Evolutionary conservation across 2,113 vertebrate species (phyloP), one percentile per base, ranked within the genome.

Genomic region (Mesoclemmys tuberculata): DNA sequence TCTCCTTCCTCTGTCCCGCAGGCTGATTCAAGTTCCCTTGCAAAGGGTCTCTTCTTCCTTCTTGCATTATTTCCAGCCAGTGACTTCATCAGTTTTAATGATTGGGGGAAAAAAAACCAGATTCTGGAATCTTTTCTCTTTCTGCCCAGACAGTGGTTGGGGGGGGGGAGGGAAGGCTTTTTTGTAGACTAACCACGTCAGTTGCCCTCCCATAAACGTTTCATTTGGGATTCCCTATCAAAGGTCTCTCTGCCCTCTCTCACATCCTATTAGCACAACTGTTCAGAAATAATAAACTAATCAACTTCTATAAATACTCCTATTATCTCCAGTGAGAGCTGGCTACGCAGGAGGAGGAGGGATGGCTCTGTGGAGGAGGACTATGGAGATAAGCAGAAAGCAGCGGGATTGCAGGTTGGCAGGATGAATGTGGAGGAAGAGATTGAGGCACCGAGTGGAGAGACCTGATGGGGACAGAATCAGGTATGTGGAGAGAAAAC

Each of bases 51-150:
- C 75, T 58, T 55, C 71, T 88, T 14, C 5, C 6, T 90, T 79
- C 79, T 8, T 9, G 1, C 55, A 80, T 85, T 93, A 64, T 94
- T 97, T 96, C 82, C 83, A 93, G 92, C 56, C 82, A 58, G 80
- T 94, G 94, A 96, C 92, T 87, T 96, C 89, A 97, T 90, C 9
- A 41, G 90, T 31, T 93, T 93, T 74, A 95, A 92, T 54, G 89
- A 94, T 88, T 82, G 78, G 31, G 61, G 61, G 31, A 80, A 86
- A 91, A 94, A 97, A 80, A 92, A 90, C 85, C 89, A 97, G 91
- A 49, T 95, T 46, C 55, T 44, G 48, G 13, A 4, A 79, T 95
- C 56, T 88, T 91, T 96, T 80, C 61, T 80, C 54, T 85, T 79
- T 2, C 35, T 51, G 27, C 58, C 77, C 27, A 71, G 91, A 80